phyloP scores from a whole-genome alignment of 2,113 vertebrate species.

The Hydropotes inermis region DNA sequence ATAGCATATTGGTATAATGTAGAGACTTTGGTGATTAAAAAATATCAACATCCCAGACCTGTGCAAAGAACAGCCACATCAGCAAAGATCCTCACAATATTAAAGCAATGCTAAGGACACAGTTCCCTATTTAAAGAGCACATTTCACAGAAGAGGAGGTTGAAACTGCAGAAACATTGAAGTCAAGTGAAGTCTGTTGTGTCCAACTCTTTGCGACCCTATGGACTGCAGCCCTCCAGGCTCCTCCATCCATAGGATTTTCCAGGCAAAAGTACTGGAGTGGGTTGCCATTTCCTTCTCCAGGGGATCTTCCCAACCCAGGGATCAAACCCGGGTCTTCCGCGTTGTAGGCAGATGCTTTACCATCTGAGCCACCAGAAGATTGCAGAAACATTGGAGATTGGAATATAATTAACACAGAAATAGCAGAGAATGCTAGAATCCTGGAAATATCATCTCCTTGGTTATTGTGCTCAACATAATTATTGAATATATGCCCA shows the following conservation, averaged over 20 bases:
- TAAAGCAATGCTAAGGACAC: neutral
- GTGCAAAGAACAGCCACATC: neutral
- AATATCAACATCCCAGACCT: neutral
- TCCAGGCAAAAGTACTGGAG: neutral
- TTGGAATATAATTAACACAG: neutral
- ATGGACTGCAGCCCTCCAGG: neutral
- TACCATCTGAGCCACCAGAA: neutral
- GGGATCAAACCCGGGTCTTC: neutral
- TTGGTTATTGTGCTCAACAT: neutral
- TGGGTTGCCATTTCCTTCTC: neutral
- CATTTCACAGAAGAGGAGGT: neutral
- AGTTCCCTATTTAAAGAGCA: neutral
- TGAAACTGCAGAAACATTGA: neutral
- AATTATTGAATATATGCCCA: neutral
- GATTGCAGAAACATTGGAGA: neutral
- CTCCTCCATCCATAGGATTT: neutral
- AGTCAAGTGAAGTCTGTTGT: neutral
- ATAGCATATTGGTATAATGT: neutral
- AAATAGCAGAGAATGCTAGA: neutral
- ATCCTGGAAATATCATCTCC: neutral
- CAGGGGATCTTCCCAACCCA: neutral
- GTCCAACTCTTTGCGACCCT: neutral
- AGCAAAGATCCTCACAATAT: neutral
- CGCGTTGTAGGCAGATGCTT: neutral
- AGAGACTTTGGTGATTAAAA: neutral